phyloP scores from a whole-genome alignment of 2,888 invertebrate genomes.

The Leptopterna dolabrata region DNA sequence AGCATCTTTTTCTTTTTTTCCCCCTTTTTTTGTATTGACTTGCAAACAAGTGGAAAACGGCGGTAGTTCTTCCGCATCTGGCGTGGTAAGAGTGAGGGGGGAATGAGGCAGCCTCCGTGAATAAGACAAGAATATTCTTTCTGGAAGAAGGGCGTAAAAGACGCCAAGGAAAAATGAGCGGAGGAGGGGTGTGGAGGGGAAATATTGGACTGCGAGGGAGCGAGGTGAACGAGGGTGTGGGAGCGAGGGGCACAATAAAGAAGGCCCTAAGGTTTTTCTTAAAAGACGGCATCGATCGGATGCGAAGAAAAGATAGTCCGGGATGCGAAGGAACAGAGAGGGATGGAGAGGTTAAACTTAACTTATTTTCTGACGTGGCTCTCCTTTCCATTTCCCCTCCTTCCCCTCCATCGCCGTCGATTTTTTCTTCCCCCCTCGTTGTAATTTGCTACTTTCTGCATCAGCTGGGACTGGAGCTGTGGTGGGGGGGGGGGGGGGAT shows the following conservation, averaged over 20 bases:
- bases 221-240: not conserved
- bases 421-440: not conserved
- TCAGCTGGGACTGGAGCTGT: no score
- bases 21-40: slow-evolving; percentile 27
- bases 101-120: not conserved
- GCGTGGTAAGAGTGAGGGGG: not conserved
- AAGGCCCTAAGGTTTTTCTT: slow-evolving; percentile 13
- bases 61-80: not conserved
- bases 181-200: not conserved
- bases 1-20: not conserved
- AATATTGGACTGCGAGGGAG: not conserved
- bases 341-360: slow-evolving; percentile 34
- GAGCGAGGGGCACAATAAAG: not conserved
- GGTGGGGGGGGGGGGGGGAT: not conserved
- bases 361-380: slow-evolving; percentile 43
- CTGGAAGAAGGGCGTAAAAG: not conserved
- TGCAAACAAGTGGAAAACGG: slow-evolving; percentile 34
- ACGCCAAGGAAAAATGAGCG: not conserved
- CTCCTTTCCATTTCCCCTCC: slow-evolving; percentile 6
- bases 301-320: slow-evolving; percentile 15
- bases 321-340: slow-evolving; percentile 3
- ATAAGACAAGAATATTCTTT: slow-evolving; percentile 36
- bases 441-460: slow-evolving; percentile 10
- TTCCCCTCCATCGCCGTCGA: not conserved
- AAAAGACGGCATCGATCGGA: slow-evolving; percentile 10